Evolutionary conservation across 2,888 invertebrate species (phyloP).

Genomic region (Amphiduros pacificus): DNA sequence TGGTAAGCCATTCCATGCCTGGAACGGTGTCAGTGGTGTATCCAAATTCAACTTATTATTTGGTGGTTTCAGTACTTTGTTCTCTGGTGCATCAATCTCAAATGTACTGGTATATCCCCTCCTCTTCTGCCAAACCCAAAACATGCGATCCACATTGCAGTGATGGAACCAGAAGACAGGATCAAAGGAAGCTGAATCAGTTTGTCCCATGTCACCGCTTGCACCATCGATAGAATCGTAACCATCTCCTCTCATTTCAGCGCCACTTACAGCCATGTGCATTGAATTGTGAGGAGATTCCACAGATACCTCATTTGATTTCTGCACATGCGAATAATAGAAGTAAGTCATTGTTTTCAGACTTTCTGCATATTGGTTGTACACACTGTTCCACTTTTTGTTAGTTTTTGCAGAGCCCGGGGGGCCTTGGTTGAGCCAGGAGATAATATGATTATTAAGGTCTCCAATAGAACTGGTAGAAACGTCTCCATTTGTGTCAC

Average conservation of each 20-base stretch:
- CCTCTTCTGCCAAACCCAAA: constrained; percentile 5
- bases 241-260: background rate
- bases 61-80: background rate
- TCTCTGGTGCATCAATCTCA: background rate
- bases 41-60: background rate
- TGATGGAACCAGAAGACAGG: constrained; percentile 4
- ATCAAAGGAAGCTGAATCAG: background rate
- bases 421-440: background rate
- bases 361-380: background rate
- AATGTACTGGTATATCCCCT: background rate
- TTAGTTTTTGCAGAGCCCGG: background rate
- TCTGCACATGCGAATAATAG: background rate
- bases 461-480: background rate
- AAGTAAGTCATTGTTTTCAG: background rate
- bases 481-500: no score
- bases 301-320: background rate
- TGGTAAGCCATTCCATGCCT: background rate
- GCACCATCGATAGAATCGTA: background rate
- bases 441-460: background rate
- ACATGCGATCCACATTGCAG: background rate
- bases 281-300: background rate
- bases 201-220: constrained; percentile 6
- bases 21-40: background rate
- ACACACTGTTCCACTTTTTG: background rate
- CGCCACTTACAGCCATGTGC: background rate